Base-by-base conservation (phyloP, 1,140 invertebrate genomes). In the Heliconius melpomene region DNA sequence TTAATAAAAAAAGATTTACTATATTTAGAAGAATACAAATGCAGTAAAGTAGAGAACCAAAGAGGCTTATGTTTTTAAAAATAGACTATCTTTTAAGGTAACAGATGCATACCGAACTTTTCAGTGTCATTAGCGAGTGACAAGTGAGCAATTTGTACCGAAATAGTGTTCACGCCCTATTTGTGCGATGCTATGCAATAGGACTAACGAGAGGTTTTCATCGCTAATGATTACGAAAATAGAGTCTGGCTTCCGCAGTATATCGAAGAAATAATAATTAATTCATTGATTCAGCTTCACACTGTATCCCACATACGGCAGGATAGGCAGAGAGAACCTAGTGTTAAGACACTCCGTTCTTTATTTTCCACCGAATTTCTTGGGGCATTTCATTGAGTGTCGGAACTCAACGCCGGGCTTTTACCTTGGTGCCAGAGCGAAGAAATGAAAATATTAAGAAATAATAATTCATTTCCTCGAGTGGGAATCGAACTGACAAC, bases 71-170 rank as follows among this genome's bases (percentile, higher is more conserved):
- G 23, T 26, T 9, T 29, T 16, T 23, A 66, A 13, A 66, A 66
- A 66, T 66, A 66, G 54, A 66, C 13, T 66, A 66, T 26, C 23
- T 66, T 32, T 75, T 54, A 26, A 71, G 73, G 78, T 79, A 74
- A 66, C 72, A 75, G 40, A 75, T 72, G 23, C 73, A 52, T 29
- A 38, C 20, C 26, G 46, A n/a, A 79, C 73, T 79, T 79, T 79
- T 79, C 78, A 66, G 60, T 66, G 60, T 74, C 73, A 79, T 79
- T 75, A 75, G 78, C 29, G 66, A 74, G 78, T 77, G 79, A 77
- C 75, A 74, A 80, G 79, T 77, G 75, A 77, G 79, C 75, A 80
- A 80, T 80, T 80, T 77, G 71, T 40, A 80, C 79, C n/a, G 38
- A 77, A 80, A 80, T 80, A 71, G 38, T 60, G 66, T 74, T 72